Conservation (phyloP, 2,797 vertebrate genomes). For the Helarctos malayanus region DNA sequence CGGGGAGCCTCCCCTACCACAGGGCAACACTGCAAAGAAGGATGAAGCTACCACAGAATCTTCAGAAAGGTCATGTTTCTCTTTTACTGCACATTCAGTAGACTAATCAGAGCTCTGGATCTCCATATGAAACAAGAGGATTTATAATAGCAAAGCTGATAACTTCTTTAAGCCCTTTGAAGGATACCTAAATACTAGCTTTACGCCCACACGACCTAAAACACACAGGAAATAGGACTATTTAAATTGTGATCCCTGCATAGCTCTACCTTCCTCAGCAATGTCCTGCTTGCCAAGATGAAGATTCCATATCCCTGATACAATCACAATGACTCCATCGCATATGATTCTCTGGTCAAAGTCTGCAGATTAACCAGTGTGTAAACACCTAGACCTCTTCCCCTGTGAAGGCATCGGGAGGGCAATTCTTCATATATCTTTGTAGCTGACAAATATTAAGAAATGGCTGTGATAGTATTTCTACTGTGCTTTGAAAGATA, state of each 20-base stretch:
- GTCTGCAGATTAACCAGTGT: constrained; percentile 50
- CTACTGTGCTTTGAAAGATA: neutral
- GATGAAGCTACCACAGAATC: constrained; percentile 2
- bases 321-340: neutral
- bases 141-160: neutral
- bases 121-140: constrained; percentile 7
- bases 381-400: constrained; percentile 42
- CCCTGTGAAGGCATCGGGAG: neutral
- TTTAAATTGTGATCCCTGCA: neutral
- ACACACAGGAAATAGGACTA: neutral
- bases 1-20: neutral
- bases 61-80: neutral
- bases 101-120: constrained; percentile 9
- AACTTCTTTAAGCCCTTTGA: constrained; percentile 50
- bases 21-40: constrained; percentile 20
- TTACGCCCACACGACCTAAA: constrained; percentile 14
- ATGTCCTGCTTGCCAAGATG: neutral
- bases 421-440: neutral
- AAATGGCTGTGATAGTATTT: neutral
- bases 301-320: neutral
- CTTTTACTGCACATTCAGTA: constrained; percentile 30
- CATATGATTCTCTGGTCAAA: neutral
- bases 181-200: constrained; percentile 32
- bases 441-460: constrained; percentile 26
- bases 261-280: neutral